A percentile compares a stretch with the other conserved stretches of the same genome.
phyloP scores from a whole-genome alignment of 2,888 invertebrate species.

The Brenthis hecate region DNA sequence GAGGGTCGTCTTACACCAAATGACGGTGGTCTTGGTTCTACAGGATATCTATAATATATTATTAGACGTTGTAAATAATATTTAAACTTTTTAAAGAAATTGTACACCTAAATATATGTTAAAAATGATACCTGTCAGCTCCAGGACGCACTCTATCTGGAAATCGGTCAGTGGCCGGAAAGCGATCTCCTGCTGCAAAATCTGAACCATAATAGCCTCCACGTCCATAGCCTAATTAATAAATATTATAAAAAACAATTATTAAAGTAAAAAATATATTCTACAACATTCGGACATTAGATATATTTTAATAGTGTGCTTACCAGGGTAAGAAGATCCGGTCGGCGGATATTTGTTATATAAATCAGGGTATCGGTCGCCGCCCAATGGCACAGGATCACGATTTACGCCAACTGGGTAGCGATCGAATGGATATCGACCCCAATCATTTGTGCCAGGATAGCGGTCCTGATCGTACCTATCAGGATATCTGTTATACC shows the following conservation, averaged over 20 bases:
- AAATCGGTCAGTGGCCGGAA: constrained; percentile 65
- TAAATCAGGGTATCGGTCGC: constrained; percentile 75
- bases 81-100: neutral
- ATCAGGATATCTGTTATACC: constrained; percentile 73
- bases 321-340: constrained; percentile 79
- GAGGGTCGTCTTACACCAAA: constrained; percentile 65
- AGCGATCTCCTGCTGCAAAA: constrained; percentile 51
- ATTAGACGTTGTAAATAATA: neutral
- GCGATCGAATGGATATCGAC: constrained; percentile 73
- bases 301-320: constrained; percentile 49
- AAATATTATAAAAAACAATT: constrained; percentile 6
- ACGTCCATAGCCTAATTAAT: constrained; percentile 65
- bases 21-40: constrained; percentile 72
- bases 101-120: neutral
- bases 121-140: constrained; percentile 61
- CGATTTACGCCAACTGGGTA: constrained; percentile 77
- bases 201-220: constrained; percentile 68
- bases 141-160: constrained; percentile 77
- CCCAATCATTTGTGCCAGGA: constrained; percentile 62
- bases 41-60: constrained; percentile 57
- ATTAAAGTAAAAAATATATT: neutral
- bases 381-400: constrained; percentile 76
- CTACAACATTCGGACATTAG: neutral
- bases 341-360: constrained; percentile 83
- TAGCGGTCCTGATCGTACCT: constrained; percentile 76